Evolutionary conservation across 1,140 invertebrate species (phyloP).

Genomic region (silkworm (Bombyx mori)): DNA sequence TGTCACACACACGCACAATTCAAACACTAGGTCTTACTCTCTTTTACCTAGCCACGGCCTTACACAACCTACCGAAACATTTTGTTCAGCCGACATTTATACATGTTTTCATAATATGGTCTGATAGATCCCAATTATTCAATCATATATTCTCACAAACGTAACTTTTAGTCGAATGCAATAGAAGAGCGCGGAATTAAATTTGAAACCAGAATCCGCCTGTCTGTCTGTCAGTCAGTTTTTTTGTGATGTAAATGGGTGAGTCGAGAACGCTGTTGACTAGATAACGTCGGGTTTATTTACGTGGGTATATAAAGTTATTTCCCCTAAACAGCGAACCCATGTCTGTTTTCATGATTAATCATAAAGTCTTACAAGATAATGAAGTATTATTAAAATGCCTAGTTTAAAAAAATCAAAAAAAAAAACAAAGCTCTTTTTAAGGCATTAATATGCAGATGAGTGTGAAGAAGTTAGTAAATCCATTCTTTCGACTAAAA

Average conservation of each 20-base stretch:
- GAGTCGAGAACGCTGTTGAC: slow-evolving; percentile 4
- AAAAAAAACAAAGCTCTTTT: no score
- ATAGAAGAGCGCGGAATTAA: no score
- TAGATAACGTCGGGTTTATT: background rate
- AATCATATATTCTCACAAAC: background rate
- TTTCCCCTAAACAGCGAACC: background rate
- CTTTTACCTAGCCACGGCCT: slow-evolving; percentile 5
- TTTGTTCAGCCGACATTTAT: background rate
- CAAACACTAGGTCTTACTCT: slow-evolving; percentile 30
- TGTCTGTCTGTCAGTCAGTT: slow-evolving; percentile 33
- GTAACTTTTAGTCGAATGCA: background rate
- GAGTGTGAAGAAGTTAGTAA: no score
- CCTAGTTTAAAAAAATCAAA: no score
- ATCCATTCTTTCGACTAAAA: no score
- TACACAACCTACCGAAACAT: background rate
- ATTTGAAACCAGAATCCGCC: slow-evolving; percentile 23
- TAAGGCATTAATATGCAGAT: no score
- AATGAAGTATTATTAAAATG: no score
- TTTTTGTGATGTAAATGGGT: slow-evolving; percentile 12
- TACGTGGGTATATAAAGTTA: background rate
- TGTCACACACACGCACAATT: slow-evolving; percentile 60
- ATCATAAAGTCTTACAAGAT: background rate
- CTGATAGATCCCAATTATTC: slow-evolving; percentile 1
- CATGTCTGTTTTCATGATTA: background rate
- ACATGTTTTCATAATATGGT: background rate